Conservation (phyloP, 2,888 invertebrate species). For the Yponomeuta sedellus region DNA sequence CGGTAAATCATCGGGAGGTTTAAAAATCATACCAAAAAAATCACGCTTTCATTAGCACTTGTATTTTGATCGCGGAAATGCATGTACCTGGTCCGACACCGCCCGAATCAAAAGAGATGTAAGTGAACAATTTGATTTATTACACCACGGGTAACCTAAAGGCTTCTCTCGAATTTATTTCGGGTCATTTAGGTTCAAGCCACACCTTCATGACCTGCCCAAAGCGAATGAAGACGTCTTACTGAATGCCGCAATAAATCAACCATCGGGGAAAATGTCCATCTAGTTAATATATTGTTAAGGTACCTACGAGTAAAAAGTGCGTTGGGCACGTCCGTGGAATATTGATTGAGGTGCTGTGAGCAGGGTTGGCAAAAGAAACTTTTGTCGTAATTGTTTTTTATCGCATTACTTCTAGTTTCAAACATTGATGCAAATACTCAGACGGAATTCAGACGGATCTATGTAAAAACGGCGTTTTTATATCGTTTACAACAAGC, state of each 20-base stretch:
- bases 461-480: no score
- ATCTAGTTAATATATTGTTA: conserved; percentile 52
- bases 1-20: neutral
- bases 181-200: conserved; percentile 31
- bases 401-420: neutral
- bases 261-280: conserved; percentile 39
- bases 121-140: conserved; percentile 68
- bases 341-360: conserved; percentile 23
- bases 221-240: conserved; percentile 65
- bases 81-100: conserved; percentile 44
- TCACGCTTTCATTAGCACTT: conserved; percentile 9
- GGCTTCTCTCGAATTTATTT: conserved; percentile 44
- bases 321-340: conserved; percentile 18
- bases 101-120: conserved; percentile 48
- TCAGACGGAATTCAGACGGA: no score
- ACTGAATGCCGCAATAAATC: conserved; percentile 65
- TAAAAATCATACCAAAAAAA: neutral
- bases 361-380: conserved; percentile 23
- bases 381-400: conserved; percentile 13
- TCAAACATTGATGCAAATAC: neutral
- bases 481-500: no score
- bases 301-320: conserved; percentile 13
- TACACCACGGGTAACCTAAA: conserved; percentile 50
- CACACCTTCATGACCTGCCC: conserved; percentile 69
- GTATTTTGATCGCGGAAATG: conserved; percentile 47